Base-by-base conservation (phyloP, 2,888 invertebrate genomes). In the Neria commutata region DNA sequence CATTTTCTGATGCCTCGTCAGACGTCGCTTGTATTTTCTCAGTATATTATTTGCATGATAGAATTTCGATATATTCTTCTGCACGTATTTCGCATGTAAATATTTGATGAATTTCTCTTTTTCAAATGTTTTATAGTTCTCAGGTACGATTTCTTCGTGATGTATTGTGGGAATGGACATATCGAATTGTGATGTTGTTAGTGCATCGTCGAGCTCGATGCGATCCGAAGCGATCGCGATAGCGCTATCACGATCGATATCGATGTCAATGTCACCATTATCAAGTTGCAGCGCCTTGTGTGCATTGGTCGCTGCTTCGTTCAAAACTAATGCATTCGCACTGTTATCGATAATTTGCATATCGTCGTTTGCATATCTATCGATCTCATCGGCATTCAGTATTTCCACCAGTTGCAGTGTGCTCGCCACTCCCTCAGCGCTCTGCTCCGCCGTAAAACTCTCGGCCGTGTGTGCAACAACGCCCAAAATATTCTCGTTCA, bases 121-220 rank as follows among this genome's bases (percentile, higher is more conserved):
- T 53, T 75, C 69, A 61, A 71, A 73, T 51, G 67, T 69, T 59
- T 70, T 67, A 61, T 69, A 71, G 64, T 78, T 73, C 40, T 79
- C 78, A 66, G 78, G 76, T 68, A 79, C 77, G 52, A 76, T 75
- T 71, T 79, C 80, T 70, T 80, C 80, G 67, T 80, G 80, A 65
- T 76, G 81, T 53, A 81, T 74, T 29, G 75, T 67, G 53, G 75
- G 73, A n/a, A n/a, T n/a, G n/a, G n/a, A n/a, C n/a, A 67, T 58
- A 59, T 75, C 73, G 29, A 68, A 74, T 5, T 68, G 59, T 29
- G 59, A 53, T 42, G 57, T n/a, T 40, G 45, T 10, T 1, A 42
- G 21, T 14, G 34, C 53, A 23, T 56, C 58, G 47, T 56, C 45
- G 14, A 49, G 10, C 3, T 29, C 24, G 10, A 17, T n/a, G 17